Evolutionary conservation across 2,113 vertebrate genomes (phyloP).

Genomic region (Anser brachyrhynchus): DNA sequence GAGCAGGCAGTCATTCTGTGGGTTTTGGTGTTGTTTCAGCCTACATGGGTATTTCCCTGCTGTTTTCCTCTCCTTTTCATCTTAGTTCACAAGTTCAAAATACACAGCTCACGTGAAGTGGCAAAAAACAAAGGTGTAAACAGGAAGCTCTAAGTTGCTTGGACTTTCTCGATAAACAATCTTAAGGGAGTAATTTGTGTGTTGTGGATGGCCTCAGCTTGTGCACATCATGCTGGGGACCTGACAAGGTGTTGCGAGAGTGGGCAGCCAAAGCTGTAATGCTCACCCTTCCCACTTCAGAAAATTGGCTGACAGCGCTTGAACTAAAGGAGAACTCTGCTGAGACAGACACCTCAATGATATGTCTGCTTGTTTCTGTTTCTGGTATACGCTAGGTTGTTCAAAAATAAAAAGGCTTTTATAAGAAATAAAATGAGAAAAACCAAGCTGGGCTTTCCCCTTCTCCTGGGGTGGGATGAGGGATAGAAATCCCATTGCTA

Average conservation of each 20-base stretch:
- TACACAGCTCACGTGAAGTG: not conserved
- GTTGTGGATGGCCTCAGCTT: not conserved
- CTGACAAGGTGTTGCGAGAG: not conserved
- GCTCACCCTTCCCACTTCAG: not conserved
- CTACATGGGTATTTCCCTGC: not conserved
- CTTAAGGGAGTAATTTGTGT: not conserved
- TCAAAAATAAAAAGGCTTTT: not conserved
- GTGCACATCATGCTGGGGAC: not conserved
- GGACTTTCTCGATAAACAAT: not conserved
- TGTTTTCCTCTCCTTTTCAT: not conserved
- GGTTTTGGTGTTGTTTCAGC: not conserved
- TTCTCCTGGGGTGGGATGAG: not conserved
- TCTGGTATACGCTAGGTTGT: fast-evolving
- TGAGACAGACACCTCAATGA: not conserved
- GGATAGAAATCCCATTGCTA: not conserved
- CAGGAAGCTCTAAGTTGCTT: not conserved
- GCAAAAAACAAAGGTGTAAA: not conserved
- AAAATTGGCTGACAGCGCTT: not conserved
- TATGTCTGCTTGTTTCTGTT: not conserved
- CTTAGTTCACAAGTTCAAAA: not conserved
- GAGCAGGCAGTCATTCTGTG: not conserved
- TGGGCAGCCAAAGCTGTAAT: not conserved
- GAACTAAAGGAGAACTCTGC: not conserved
- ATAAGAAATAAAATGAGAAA: not conserved
- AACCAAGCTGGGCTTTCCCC: not conserved